Evolutionary conservation across 2,888 invertebrate genomes (phyloP), one percentile per base, ranked within the genome.

Genomic region (Galerucella pusilla): DNA sequence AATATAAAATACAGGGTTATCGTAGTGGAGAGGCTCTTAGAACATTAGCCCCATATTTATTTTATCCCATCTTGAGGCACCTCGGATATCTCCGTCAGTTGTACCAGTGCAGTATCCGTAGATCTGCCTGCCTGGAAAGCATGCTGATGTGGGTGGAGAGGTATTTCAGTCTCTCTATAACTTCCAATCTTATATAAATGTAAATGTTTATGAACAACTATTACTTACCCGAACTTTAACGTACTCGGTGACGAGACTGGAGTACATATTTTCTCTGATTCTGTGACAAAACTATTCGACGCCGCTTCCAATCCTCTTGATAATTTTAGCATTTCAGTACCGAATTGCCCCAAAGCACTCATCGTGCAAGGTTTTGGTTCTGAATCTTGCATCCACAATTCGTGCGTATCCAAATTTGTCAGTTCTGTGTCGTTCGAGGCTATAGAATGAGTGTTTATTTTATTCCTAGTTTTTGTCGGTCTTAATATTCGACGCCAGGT

Each of bases 371-470:
- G 94, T 77, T 94, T 93, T 57, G 94, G 93, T 85, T 94, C 94
- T 12, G 86, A 84, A 80, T 91, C 91, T 79, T 88, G 88, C 57
- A 95, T 89, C 95, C 95, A 96, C 3, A 96, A 90, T 79, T 96
- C 95, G 85, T 95, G 94, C 14, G 94, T 94, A 85, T 95, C 95
- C 79, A 96, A 90, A 0, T 94, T 94, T 60, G 95, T 95, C 49
- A 95, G 90, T 86, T 96, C 96, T 2, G 95, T 95, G 84, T 96
- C 96, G 0, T 95, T 95, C 6, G 95, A 95, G 2, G 93, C 92
- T 0, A 92, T 94, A 2, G 94, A 94, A 81, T 90, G 89, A 7
- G 81, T 81, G 81, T 85, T 73, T 80, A 82, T 54, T 76, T 80
- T 79, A 66, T 77, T 74, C 25, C 76, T 75, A 63, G 83, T 78